Base-by-base conservation (phyloP, 2,797 vertebrate species). In the Poecilia gillii region DNA sequence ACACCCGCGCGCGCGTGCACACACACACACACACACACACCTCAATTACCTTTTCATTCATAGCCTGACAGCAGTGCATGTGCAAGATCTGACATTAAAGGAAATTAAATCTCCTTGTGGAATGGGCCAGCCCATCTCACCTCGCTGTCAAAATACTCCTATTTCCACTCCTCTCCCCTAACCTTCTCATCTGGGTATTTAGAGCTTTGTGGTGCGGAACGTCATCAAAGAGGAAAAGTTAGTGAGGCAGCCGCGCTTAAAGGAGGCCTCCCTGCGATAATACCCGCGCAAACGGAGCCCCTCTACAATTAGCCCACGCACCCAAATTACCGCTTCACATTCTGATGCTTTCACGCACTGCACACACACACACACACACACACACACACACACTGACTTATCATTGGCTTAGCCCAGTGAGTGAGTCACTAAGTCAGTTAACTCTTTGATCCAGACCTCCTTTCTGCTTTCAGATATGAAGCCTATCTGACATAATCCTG, bases 181-280 rank as follows among this genome's bases (percentile, higher is more conserved):
- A 94, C 92, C 94, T 93, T 88, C 91, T 93, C 92, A 90, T 92
- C 91, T 88, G 91, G 91, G 91, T 94, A 93, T 94, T 94, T 94
- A 92, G 87, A 88, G 91, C 92, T 95, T 93, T 93, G 92, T 93
- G 92, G 87, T 73, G 91, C 83, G 74, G 90, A 92, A 94, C 90
- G 85, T 91, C 93, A 94, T 94, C 92, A 94, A 94, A 95, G 92
- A 78, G 68, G 81, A 84, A 84, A 94, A 91, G 79, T 90, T 89
- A 90, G 87, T 76, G 74, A 90, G 87, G 87, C 84, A 82, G 86
- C 87, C 80, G 81, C 68, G 90, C 75, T 49, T 84, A 86, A 76
- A 91, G 39, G 81, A 92, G 88, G 90, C 90, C 88, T 90, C 88
- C 91, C 84, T 53, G 31, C 62, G 85, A 87, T 94, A 95, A 94